Base-by-base conservation (phyloP, 1,140 invertebrate species). In the Eriosoma lanigerum region DNA sequence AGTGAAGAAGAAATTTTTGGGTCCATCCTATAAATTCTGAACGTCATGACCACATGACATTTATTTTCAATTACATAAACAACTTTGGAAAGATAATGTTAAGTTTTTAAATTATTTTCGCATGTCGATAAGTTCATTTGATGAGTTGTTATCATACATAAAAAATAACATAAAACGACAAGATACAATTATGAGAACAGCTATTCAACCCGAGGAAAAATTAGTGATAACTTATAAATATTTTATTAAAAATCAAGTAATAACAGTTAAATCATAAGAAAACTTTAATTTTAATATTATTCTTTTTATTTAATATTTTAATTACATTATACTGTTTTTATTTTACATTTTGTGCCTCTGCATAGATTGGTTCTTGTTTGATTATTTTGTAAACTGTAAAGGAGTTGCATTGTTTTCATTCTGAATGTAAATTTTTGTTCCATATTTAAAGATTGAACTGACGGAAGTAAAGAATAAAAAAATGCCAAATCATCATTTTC, bases 161-260 rank as follows among this genome's bases (percentile, higher is more conserved):
- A 4, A 21, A 68, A 68, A 68, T 24, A 10, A 82, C 26, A 85
- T 85, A 81, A 80, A 82, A 72, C 85, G 85, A 83, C 29, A 85
- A 83, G 81, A 86, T 82, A 86, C 84, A 56, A 72, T 81, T 32
- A 85, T 87, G 85, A 82, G 85, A 82, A 62, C 78, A 82, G 82
- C 83, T 60, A 85, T 86, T 80, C 82, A 83, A 60, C 82, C 84
- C 62, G 81, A 85, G 68, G 84, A 86, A 82, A 82, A 84, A 72
- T 83, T 86, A 21, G 82, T 82, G 44, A 84, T 83, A 58, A 86
- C 85, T 58, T 80, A 86, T 24, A 82, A 84, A 75, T 86, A 64
- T n/a, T 1, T 24, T 21, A 15, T 26, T 29, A 29, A 29, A 29
- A 60, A 60, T 60, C 26, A 60, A 60, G 4, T 60, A 1, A 60